phyloP scores from a whole-genome alignment of 23 tunicate genomes.

The Clavelina lepadiformis region DNA sequence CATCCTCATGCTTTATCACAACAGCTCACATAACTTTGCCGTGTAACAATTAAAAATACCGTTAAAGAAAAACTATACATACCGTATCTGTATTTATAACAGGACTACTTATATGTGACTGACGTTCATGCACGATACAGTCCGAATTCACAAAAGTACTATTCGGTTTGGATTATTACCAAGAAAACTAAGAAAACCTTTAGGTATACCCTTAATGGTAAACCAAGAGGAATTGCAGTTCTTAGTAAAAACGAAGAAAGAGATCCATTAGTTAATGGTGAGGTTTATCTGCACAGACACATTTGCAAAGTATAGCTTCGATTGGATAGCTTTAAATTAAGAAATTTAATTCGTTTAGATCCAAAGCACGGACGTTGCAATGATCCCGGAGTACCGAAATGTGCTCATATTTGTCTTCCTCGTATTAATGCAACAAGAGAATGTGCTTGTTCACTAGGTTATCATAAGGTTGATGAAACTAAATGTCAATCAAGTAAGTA shows the following conservation, averaged over 20 bases:
- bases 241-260: slow-evolving; percentile 45
- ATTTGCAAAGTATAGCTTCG: background rate
- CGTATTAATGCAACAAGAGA: slow-evolving; percentile 42
- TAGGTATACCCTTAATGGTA: slow-evolving; percentile 43
- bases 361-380: slow-evolving; percentile 32
- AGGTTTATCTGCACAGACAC: background rate
- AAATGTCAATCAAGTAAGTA: slow-evolving; percentile 39
- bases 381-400: slow-evolving; percentile 2
- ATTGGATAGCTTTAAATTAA: background rate
- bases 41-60: background rate
- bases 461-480: slow-evolving; percentile 22
- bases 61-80: background rate
- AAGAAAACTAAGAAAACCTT: slow-evolving; percentile 15
- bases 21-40: background rate
- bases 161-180: slow-evolving; percentile 57
- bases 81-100: background rate
- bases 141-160: slow-evolving; percentile 11
- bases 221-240: slow-evolving; percentile 79
- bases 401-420: slow-evolving; percentile 76
- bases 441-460: slow-evolving; percentile 79
- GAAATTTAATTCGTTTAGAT: background rate
- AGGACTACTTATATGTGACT: slow-evolving; percentile 66
- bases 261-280: slow-evolving; percentile 24
- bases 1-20: background rate
- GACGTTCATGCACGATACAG: slow-evolving; percentile 50